Percentiles rank a stretch among this genome's conserved stretches.
phyloP scores from a whole-genome alignment of 2,888 invertebrate genomes.

The Temnothorax rugatulus region DNA sequence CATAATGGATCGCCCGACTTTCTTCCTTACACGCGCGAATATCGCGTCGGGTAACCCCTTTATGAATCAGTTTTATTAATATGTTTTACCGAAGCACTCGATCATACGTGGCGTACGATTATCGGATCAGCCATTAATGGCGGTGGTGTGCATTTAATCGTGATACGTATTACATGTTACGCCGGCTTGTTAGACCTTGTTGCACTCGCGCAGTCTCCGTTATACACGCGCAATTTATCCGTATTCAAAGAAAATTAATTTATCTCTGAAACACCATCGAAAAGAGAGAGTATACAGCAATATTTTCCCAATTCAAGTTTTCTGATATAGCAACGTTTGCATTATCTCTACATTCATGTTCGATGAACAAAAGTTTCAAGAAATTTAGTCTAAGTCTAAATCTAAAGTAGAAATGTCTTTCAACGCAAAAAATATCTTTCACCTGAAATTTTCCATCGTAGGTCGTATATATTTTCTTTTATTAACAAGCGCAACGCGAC shows the following conservation, averaged over 20 bases:
- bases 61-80: conserved; percentile 75
- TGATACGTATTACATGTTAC: conserved; percentile 40
- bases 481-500: not conserved
- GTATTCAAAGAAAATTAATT: conserved; percentile 36
- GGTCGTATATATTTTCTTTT: not conserved
- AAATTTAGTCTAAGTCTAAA: not conserved
- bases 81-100: conserved; percentile 71
- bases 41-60: conserved; percentile 59
- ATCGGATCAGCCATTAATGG: conserved; percentile 44
- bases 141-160: conserved; percentile 38
- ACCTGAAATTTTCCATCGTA: not conserved
- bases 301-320: not conserved
- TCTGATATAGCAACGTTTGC: not conserved
- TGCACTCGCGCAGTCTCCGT: conserved; percentile 26
- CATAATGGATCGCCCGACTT: conserved; percentile 51
- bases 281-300: not conserved
- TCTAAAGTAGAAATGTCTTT: not conserved
- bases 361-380: not conserved
- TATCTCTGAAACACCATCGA: not conserved
- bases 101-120: conserved; percentile 44
- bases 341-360: not conserved
- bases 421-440: not conserved
- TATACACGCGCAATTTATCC: conserved; percentile 38
- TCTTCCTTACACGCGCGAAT: conserved; percentile 53
- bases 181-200: conserved; percentile 25